Evolutionary conservation across 2,888 invertebrate genomes (phyloP), one percentile per base, ranked within the genome.

Genomic region (Zaprionus obscuricornis): DNA sequence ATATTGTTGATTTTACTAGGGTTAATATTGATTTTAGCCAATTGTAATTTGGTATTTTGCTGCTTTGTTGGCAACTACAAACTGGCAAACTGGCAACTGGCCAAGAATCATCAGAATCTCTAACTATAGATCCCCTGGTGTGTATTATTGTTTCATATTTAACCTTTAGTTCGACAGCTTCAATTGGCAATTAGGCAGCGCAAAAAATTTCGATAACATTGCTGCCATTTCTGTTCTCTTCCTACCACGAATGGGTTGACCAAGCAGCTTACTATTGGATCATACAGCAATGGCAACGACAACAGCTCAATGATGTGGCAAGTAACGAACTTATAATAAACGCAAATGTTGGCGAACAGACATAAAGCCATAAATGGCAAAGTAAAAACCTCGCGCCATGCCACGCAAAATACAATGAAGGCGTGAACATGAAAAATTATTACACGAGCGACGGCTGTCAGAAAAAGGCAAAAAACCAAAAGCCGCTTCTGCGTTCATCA

Each of bases 11-110:
- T 49, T 58, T 79, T 40, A 37, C 34, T 18, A 13, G 54, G 59
- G 57, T 42, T 49, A 56, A 68, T 79, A 76, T 84, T 84, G 76
- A 76, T 84, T 76, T 72, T 63, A 17, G 66, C 43, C 43, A 36
- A 14, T 18, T 14, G 26, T 47, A 49, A 66, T 37, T 27, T 42
- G 49, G 42, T 66, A 47, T 40, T 55, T 65, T n/a, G n/a, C n/a
- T n/a, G n/a, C n/a, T n/a, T n/a, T n/a, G n/a, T n/a, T n/a, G n/a
- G n/a, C n/a, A n/a, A n/a, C n/a, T n/a, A n/a, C n/a, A n/a, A n/a
- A n/a, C n/a, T n/a, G n/a, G n/a, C n/a, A n/a, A n/a, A n/a, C 56
- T 74, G 69, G 66, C 57, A 59, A 52, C 24, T 67, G 43, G 64
- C 56, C 59, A 58, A 46, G 18, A 22, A 34, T 1, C 18, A 26